Base-by-base conservation (phyloP, 2,113 vertebrate species). In the Lepisosteus osseus region DNA sequence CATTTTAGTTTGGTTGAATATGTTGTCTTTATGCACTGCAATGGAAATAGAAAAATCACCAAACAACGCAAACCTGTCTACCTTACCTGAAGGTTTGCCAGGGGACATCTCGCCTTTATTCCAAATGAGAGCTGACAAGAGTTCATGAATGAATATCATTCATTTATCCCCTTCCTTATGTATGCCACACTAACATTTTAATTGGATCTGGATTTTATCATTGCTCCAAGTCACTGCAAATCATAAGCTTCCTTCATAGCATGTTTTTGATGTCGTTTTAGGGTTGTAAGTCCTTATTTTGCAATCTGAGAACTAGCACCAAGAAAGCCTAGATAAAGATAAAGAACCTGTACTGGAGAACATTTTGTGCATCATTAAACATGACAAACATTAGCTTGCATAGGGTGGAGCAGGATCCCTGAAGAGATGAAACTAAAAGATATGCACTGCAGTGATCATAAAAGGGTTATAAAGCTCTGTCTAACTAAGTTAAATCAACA, bases 281-380 rank as follows among this genome's bases (percentile, higher is more conserved):
- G 17, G 67, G 63, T 12, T 88, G 88, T 88, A 90, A 29, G 29
- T 29, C 83, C 86, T 82, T 86, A 74, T 83, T 69, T 85, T 83
- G 82, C 87, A 87, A 89, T 91, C 88, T 91, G 92, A 88, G 92
- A 92, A 87, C 76, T 81, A 88, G 89, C 83, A 63, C 88, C 85
- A 91, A 94, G 77, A 86, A 93, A 82, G 74, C 77, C 63, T 84
- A 93, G 92, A 96, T 96, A 92, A 94, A 95, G 95, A 96, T 94
- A 94, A 95, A 95, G 94, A 94, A 93, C 93, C 90, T 94, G 86
- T 90, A 95, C 91, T 94, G 89, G 90, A 88, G 86, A 91, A 94
- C 87, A 96, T 96, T 94, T 95, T 93, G 92, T 90, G 93, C 95
- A 93, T 94, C 94, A 95, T 96, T 96, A 95, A 95, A 95, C 94